Evolutionary conservation across 1,140 invertebrate species (phyloP).

Genomic region (Eumaeus atala): DNA sequence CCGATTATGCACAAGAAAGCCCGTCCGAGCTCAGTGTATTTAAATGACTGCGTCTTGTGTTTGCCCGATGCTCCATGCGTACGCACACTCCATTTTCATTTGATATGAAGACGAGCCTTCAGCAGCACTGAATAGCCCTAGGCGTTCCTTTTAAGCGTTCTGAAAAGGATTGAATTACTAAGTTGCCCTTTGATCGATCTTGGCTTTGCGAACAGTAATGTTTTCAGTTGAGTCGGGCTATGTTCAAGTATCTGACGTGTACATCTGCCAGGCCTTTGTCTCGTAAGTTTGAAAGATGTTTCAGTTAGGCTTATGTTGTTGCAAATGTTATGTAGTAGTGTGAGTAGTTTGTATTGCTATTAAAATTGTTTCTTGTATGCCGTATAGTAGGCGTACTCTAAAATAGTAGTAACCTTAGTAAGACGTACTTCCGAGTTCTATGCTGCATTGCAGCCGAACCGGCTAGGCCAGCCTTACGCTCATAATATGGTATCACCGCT

Average conservation of each 20-base stretch:
- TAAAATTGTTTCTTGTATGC: too few species aligned
- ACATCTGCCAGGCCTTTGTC: neutral
- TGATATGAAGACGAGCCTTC: constrained; percentile 5
- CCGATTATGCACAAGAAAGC: constrained; percentile 9
- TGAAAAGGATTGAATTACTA: constrained; percentile 10
- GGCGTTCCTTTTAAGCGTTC: neutral
- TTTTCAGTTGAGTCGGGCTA: too few species aligned
- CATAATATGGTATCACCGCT: too few species aligned
- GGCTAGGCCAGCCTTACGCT: too few species aligned
- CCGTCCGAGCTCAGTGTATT: neutral
- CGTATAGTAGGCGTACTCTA: too few species aligned
- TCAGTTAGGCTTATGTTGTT: too few species aligned
- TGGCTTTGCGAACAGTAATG: neutral
- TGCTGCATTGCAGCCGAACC: too few species aligned
- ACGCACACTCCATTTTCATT: constrained; percentile 9
- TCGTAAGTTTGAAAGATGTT: too few species aligned
- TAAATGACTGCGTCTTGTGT: constrained; percentile 8
- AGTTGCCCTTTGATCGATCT: constrained; percentile 5
- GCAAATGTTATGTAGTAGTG: too few species aligned
- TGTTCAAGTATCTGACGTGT: constrained; percentile 26
- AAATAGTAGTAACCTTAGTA: too few species aligned
- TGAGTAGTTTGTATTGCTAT: too few species aligned
- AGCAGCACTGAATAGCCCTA: constrained; percentile 1
- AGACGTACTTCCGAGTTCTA: too few species aligned
- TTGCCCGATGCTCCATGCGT: neutral